Evolutionary conservation across 1,140 invertebrate species (phyloP).

Genomic region (Drosophila ercepeae): DNA sequence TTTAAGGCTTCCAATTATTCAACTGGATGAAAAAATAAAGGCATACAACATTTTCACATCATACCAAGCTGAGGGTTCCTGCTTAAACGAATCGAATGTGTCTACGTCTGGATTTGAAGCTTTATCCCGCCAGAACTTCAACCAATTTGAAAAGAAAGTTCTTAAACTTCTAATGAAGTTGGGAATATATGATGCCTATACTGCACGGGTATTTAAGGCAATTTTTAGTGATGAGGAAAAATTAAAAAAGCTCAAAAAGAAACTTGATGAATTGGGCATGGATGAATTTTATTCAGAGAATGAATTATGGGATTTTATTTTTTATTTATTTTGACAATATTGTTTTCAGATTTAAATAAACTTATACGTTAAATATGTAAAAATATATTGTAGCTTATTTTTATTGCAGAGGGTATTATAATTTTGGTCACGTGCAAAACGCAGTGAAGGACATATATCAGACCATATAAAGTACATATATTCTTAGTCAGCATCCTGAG

Average conservation of each 20-base stretch:
- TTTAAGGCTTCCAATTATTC: slow-evolving; percentile 12
- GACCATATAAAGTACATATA: too few relatives aligned
- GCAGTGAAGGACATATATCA: too few relatives aligned
- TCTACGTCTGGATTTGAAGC: not conserved
- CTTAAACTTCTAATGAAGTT: slow-evolving; percentile 27
- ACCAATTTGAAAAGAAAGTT: slow-evolving; percentile 18
- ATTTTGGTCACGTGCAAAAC: too few relatives aligned
- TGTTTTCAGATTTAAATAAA: not conserved
- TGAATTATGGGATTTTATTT: slow-evolving; percentile 8
- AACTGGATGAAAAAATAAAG: slow-evolving; percentile 47
- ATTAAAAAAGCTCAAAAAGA: slow-evolving; percentile 28
- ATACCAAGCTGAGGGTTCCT: not conserved
- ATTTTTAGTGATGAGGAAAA: slow-evolving; percentile 44
- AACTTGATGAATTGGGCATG: slow-evolving; percentile 5
- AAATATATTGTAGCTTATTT: too few relatives aligned
- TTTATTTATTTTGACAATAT: not conserved
- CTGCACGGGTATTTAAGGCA: slow-evolving; percentile 22
- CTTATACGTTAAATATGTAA: too few relatives aligned
- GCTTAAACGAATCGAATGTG: not conserved
- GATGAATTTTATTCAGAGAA: not conserved
- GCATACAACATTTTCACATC: slow-evolving; percentile 20
- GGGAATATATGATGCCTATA: slow-evolving; percentile 34
- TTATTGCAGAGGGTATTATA: too few relatives aligned
- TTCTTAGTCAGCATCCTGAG: too few relatives aligned
- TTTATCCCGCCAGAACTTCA: not conserved